These are phyloP conservation scores for Amitus sp. DNA, from an alignment of 2,888 invertebrate genomes.

Conservation along the genomic window DNA sequence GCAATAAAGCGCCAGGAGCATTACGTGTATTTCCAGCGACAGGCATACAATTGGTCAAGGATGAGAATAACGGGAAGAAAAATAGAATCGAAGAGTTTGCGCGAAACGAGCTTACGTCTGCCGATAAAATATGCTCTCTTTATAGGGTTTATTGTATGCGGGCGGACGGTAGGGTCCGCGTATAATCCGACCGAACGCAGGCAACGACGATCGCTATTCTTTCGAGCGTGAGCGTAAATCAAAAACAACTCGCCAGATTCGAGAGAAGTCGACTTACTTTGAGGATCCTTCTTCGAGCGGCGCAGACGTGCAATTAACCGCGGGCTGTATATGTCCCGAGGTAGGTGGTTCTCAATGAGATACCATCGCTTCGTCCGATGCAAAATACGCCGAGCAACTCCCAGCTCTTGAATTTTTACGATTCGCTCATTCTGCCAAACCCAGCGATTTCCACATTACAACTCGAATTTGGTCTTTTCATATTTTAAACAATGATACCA, in stretches of 20 bases:
- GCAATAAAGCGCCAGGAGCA: too few species aligned
- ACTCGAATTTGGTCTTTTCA: too few species aligned
- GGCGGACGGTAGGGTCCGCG: constrained; percentile 32
- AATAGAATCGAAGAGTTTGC: constrained; percentile 6
- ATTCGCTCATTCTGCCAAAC: too few species aligned
- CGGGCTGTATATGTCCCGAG: constrained; percentile 55
- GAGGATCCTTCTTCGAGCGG: constrained; percentile 56
- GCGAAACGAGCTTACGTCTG: constrained; percentile 32
- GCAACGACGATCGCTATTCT: constrained; percentile 35
- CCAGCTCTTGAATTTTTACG: too few species aligned
- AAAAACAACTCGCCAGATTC: constrained; percentile 37
- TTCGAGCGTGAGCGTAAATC: constrained; percentile 42
- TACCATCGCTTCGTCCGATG: constrained; percentile 27
- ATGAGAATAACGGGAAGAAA: too few species aligned
- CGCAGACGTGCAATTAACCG: constrained; percentile 63
- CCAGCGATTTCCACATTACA: too few species aligned
- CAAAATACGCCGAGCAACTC: neutral
- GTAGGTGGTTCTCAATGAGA: constrained; percentile 51
- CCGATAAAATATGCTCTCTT: constrained; percentile 32
- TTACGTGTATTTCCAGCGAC: too few species aligned
- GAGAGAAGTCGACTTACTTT: constrained; percentile 46
- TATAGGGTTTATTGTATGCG: constrained; percentile 31
- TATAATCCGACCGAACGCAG: constrained; percentile 37
- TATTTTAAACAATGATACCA: too few species aligned
- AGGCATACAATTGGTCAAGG: too few species aligned